A percentile compares a stretch with the other conserved stretches of the same genome.
phyloP scores from a whole-genome alignment of 2,113 vertebrate genomes.

The Natator depressus region DNA sequence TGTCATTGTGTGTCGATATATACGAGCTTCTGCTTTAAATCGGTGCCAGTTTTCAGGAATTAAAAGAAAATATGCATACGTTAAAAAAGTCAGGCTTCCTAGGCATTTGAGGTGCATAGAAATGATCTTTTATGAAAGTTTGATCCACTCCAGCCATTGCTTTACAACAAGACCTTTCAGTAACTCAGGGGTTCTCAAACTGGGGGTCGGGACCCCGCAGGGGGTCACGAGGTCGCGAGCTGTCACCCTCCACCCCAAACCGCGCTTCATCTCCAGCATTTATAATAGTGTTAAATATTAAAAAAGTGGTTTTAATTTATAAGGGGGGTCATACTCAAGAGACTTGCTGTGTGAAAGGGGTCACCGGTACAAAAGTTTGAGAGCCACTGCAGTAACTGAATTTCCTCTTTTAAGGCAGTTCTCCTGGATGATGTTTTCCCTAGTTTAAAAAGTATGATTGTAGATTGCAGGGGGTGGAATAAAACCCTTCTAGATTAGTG shows the following conservation, averaged over 20 bases:
- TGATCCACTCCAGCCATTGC: background rate
- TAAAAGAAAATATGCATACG: background rate
- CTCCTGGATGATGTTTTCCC: background rate
- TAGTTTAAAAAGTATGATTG: background rate
- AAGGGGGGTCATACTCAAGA: no score
- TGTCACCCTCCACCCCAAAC: no score
- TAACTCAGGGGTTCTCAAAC: no score
- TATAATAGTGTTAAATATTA: no score
- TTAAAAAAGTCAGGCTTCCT: background rate
- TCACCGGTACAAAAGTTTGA: no score
- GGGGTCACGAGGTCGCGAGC: no score
- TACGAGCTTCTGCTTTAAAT: background rate
- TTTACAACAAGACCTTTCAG: background rate
- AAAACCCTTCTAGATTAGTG: background rate
- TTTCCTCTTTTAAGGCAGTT: background rate
- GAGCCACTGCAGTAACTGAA: background rate
- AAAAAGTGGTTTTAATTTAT: no score
- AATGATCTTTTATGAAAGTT: background rate
- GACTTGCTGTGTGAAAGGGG: no score
- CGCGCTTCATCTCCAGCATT: no score
- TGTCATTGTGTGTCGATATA: background rate
- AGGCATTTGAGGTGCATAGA: slow-evolving; percentile 1
- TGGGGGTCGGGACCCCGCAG: no score
- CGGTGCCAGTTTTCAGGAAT: slow-evolving; percentile 13
- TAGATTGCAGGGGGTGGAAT: background rate